Conservation (phyloP, 2,888 invertebrate genomes). For the Himalopsyche kuldschensis region DNA sequence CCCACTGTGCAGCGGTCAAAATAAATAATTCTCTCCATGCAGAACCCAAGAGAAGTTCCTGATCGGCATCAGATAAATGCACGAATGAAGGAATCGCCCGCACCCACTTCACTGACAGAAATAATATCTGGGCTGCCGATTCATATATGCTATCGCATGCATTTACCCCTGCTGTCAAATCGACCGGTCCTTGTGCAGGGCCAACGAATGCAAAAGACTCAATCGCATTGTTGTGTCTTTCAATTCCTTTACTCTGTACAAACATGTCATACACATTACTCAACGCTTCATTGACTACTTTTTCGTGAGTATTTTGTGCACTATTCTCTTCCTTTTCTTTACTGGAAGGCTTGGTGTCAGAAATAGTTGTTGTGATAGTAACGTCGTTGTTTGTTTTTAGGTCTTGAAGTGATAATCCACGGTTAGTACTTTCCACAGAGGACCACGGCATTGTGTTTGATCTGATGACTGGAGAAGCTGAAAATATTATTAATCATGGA, state of each 20-base stretch:
- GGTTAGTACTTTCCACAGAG: not conserved
- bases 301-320: not conserved
- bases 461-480: not conserved
- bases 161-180: not conserved
- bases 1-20: slow-evolving; percentile 80
- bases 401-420: not conserved
- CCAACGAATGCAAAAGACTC: not conserved
- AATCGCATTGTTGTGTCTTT: not conserved
- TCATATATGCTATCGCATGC: slow-evolving; percentile 59
- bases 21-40: slow-evolving; percentile 86
- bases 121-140: slow-evolving; percentile 74
- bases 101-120: slow-evolving; percentile 79
- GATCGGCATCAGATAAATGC: slow-evolving; percentile 67
- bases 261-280: not conserved
- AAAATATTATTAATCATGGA: not conserved
- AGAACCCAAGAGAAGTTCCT: slow-evolving; percentile 71
- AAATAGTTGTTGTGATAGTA: not conserved
- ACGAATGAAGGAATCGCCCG: slow-evolving; percentile 75
- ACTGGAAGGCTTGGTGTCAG: not conserved
- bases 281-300: not conserved
- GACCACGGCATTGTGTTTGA: not conserved
- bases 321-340: not conserved
- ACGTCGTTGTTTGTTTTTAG: not conserved
- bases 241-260: not conserved
- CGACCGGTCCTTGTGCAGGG: not conserved